phyloP scores from a whole-genome alignment of 1,140 invertebrate genomes.

The Cotesia vestalis region DNA sequence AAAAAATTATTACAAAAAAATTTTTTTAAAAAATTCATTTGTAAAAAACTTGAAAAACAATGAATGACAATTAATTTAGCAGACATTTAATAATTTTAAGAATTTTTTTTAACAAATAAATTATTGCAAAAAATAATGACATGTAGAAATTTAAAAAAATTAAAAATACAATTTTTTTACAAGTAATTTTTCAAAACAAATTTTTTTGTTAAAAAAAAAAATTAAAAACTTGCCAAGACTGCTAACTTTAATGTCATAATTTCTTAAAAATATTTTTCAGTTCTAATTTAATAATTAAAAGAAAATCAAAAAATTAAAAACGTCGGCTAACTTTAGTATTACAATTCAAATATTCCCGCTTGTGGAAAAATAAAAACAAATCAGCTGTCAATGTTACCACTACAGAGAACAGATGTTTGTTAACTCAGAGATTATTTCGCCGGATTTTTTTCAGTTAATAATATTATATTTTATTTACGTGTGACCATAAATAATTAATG shows the following conservation, averaged over 20 bases:
- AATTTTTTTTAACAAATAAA: no score
- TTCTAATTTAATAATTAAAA: not conserved
- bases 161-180: not conserved
- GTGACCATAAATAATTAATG: slow-evolving; percentile 1
- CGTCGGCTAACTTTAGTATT: no score
- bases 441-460: not conserved
- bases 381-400: no score
- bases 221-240: no score
- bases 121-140: no score
- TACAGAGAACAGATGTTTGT: no score
- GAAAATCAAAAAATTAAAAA: not conserved
- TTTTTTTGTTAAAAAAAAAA: no score
- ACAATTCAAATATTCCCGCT: not conserved
- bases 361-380: not conserved
- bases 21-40: not conserved
- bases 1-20: not conserved
- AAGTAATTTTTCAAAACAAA: no score
- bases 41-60: not conserved
- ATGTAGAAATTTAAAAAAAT: not conserved
- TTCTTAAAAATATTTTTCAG: no score
- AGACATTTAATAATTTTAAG: no score
- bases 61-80: not conserved
- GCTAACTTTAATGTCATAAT: no score
- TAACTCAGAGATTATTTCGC: no score
- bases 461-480: not conserved